Base-by-base conservation (phyloP, 2,888 invertebrate species). In the Strigamia transsilvanica region DNA sequence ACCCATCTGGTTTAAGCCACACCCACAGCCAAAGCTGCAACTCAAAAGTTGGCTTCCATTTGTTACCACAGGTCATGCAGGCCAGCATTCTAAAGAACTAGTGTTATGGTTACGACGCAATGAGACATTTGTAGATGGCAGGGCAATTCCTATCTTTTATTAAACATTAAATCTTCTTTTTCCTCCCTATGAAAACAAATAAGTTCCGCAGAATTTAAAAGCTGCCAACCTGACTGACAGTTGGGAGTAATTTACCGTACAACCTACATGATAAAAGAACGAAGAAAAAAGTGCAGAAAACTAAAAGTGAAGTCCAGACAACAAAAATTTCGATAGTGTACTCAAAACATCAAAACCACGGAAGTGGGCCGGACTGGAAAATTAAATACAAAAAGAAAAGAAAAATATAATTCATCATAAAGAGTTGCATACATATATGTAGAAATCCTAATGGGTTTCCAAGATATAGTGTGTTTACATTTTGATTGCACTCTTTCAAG, bases 91-190 rank as follows among this genome's bases (percentile, higher is more conserved):
- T 56, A 18, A 56, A 56, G 18, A 56, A 56, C 56, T 56, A 18
- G 56, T 56, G 56, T 56, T 56, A 56, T 56, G 56, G 56, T 56
- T 56, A 56, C 18, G 56, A n/a, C 56, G 56, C 56, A 15, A 56
- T 56, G 56, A 56, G 56, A 56, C 56, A 56, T 56, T 56, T 56
- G 56, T 56, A 56, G 56, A 56, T 56, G 56, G 56, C 56, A 56
- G 56, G 56, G 56, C 56, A 56, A 56, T 73, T 73, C 27, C 73
- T 73, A 73, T 73, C 73, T 73, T 73, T 73, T 73, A 73, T 73
- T 73, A 73, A 73, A 73, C 73, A 32, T 73, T 73, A 73, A 73
- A 73, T 73, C 73, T 73, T 73, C 32, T 73, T 73, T 73, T 73
- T 27, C 73, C 73, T 73, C 27, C 32, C 56, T 38, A 56, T 73